These are phyloP conservation scores for Pogonocichla stellata DNA, from an alignment of 2,113 vertebrate genomes.

Conservation along the genomic window DNA sequence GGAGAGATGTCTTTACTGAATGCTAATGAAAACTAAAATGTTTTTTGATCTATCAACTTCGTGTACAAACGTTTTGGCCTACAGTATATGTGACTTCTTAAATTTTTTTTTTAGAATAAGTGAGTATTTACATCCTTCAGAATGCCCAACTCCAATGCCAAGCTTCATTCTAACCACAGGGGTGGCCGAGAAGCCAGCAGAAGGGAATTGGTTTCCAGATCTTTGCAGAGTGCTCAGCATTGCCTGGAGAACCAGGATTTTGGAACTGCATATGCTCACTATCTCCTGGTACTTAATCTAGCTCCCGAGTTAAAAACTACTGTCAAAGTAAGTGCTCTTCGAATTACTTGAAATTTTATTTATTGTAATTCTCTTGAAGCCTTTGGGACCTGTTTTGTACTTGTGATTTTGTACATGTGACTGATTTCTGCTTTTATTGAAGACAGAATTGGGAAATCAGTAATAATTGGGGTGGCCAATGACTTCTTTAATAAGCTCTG, in stretches of 20 bases:
- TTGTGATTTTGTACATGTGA: not conserved
- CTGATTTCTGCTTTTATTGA: not conserved
- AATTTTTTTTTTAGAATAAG: not conserved
- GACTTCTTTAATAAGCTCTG: not conserved
- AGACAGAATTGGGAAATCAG: not conserved
- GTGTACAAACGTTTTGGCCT: not conserved
- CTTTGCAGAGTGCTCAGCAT: conserved; percentile 90
- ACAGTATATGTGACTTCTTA: too few relatives aligned
- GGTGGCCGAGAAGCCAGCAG: conserved; percentile 78
- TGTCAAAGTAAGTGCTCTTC: conserved; percentile 70
- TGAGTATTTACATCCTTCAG: not conserved
- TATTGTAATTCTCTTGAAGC: not conserved
- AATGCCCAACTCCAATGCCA: conserved; percentile 69
- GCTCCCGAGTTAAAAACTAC: conserved; percentile 85
- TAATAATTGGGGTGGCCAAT: not conserved
- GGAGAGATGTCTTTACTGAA: not conserved
- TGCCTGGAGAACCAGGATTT: conserved; percentile 88
- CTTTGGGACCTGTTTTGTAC: not conserved
- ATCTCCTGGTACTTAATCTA: conserved; percentile 90
- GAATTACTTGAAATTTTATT: not conserved
- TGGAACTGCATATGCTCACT: conserved; percentile 94
- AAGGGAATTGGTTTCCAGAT: conserved; percentile 85
- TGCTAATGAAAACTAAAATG: not conserved
- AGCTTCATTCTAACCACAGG: conserved; percentile 59
- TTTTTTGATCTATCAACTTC: not conserved